These are phyloP conservation scores for Rugalucina vietnamica DNA, from an alignment of 2,888 invertebrate species.

Conservation along the genomic window DNA sequence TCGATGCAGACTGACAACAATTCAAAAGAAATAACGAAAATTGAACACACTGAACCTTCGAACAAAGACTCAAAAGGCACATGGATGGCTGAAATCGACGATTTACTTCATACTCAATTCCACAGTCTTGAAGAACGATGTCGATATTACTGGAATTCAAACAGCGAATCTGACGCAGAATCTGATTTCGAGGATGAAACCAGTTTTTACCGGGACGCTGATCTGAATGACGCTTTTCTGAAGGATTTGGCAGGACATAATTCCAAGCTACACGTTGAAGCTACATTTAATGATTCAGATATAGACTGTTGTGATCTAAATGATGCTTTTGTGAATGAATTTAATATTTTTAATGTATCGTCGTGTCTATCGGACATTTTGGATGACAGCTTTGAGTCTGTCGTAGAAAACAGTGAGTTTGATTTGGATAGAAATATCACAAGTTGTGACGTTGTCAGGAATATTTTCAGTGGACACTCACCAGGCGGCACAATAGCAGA, in stretches of 20 bases:
- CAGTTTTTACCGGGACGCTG: not conserved
- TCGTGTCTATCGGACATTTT: not conserved
- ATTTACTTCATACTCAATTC: not conserved
- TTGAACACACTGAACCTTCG: no score
- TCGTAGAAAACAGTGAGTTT: not conserved
- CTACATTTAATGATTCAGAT: not conserved
- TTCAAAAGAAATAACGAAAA: no score
- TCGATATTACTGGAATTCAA: not conserved
- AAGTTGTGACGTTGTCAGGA: constrained; percentile 3
- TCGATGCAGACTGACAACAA: no score
- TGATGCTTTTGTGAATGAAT: not conserved
- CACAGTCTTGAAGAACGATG: not conserved
- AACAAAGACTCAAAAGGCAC: no score
- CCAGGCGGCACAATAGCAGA: not conserved
- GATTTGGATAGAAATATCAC: not conserved
- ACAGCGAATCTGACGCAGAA: not conserved
- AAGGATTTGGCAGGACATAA: not conserved
- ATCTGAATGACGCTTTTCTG: not conserved
- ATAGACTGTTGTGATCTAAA: not conserved
- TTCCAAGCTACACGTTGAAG: no score
- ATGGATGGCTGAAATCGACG: no score
- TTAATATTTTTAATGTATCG: not conserved
- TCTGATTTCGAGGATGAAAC: not conserved
- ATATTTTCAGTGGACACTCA: not conserved
- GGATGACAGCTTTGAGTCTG: not conserved